These are phyloP conservation scores for Drosophila lacteicornis DNA, from an alignment of 1,140 invertebrate species.

Conservation along the genomic window DNA sequence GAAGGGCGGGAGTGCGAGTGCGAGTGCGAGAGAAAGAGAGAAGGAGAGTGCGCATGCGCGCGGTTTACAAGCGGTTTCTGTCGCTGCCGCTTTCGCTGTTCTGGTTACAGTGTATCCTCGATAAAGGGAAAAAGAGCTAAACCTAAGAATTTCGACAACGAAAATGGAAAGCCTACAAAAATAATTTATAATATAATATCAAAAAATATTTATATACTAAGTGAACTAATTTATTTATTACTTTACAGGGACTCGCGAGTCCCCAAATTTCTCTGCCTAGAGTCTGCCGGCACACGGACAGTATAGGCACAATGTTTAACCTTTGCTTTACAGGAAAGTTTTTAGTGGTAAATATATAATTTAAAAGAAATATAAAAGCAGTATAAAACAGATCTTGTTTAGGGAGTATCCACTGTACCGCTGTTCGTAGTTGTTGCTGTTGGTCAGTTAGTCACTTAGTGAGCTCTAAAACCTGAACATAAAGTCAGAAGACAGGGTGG, in stretches of 20 bases:
- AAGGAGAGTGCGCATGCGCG: slow-evolving; percentile 63
- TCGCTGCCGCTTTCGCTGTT: slow-evolving; percentile 52
- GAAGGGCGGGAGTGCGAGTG: neutral
- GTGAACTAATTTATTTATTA: too few species aligned
- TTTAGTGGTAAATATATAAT: too few species aligned
- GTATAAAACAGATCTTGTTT: neutral
- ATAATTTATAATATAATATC: too few species aligned
- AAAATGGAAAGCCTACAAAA: too few species aligned
- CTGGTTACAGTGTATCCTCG: neutral
- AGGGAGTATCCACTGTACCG: neutral
- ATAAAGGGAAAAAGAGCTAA: neutral
- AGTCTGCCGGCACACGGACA: too few species aligned
- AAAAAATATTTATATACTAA: too few species aligned
- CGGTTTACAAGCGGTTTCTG: slow-evolving; percentile 51
- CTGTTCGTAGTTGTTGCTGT: slow-evolving; percentile 7
- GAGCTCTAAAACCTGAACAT: slow-evolving; percentile 38
- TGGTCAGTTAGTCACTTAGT: slow-evolving; percentile 51
- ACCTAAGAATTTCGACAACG: too few species aligned
- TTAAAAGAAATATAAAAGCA: neutral
- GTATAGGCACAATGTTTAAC: too few species aligned
- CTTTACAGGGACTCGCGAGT: too few species aligned
- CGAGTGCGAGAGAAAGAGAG: slow-evolving; percentile 5
- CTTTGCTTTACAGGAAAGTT: too few species aligned
- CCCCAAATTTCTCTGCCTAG: too few species aligned
- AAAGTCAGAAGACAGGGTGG: slow-evolving; percentile 37